Evolutionary conservation across 2,888 invertebrate species (phyloP), one percentile per base, ranked within the genome.

Genomic region (Andrena chrysosceles): DNA sequence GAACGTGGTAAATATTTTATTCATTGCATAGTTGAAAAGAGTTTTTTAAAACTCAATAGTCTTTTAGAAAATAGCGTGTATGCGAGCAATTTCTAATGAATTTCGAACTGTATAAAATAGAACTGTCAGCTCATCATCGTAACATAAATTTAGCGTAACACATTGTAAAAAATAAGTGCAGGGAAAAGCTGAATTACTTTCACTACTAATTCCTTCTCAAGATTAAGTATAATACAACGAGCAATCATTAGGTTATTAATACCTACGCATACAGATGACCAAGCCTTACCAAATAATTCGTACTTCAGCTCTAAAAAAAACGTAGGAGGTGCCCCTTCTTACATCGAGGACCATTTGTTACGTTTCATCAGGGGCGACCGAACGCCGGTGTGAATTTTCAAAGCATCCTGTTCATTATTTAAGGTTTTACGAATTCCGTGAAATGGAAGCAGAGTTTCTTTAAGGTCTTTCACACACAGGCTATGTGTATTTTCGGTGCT

Each of bases 401-500:
- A 48, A 49, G 42, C 64, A 49, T 64, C 71, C 49, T 26, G 71
- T 42, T 56, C 78, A 79, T 79, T 84, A 79, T 76, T 76, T 71
- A 77, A 84, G 70, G 54, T 56, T 71, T 77, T 23, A 68, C 54
- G 60, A 81, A 83, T 80, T 85, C 81, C 82, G 23, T 85, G 85
- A 85, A 84, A 70, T 72, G 74, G 77, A 75, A 78, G 74, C 35
- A 29, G 64, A 77, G 85, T 85, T 78, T 73, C 85, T 66, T 78
- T 76, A 49, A 75, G 78, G 74, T 69, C 77, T 78, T 81, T 82
- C 85, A 73, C 85, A 81, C 82, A 72, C 76, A 31, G 42, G 67
- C 72, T 7, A 71, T 83, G 85, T 85, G 79, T 85, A 77, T 85
- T 85, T 83, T 85, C 52, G 85, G 83, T 68, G 69, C 76, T 78